Base-by-base conservation (phyloP, 2,888 invertebrate species). In the Hydrotaea diabolus region DNA sequence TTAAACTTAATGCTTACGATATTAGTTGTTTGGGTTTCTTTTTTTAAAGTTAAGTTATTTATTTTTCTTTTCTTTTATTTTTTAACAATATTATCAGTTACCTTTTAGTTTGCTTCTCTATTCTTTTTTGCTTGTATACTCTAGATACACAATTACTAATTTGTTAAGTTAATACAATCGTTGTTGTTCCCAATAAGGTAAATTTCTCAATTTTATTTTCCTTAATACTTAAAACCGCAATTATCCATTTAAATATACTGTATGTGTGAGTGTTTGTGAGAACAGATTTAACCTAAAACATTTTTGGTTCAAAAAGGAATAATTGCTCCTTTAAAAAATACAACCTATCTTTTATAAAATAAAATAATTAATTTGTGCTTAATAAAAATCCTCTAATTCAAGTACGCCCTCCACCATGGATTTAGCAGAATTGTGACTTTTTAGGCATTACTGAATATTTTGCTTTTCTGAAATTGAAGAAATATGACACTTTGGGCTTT, bases 121-220 rank as follows among this genome's bases (percentile, higher is more conserved):
- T 69, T 57, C 53, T 66, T 66, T 31, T 66, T 31, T 59, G 11
- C 31, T 73, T 82, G 36, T 75, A 49, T 62, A 31, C 86, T 88
- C 88, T 87, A 88, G 87, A 84, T 87, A 85, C 49, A 59, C 19
- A 72, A 7, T 39, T 71, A 23, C 21, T 69, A 26, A n/a, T 69
- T 31, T 39, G 53, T 82, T 85, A 87, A 66, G 57, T 82, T 85
- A 87, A 86, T 87, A 87, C 87, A 87, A 87, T 87, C 88, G 88
- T 88, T 87, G 88, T 88, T 87, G 87, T 87, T 88, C 88, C 88
- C 87, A 87, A 87, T 87, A 87, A 86, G 87, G 85, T 88, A 87
- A 86, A 85, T 87, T 86, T 80, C 59, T 49, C 77, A 39, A 43
- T 62, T 36, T 72, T 21, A 13, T 71, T 59, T 77, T 53, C 23